phyloP scores from a whole-genome alignment of 1,140 invertebrate species.

The Zophobas morio region DNA sequence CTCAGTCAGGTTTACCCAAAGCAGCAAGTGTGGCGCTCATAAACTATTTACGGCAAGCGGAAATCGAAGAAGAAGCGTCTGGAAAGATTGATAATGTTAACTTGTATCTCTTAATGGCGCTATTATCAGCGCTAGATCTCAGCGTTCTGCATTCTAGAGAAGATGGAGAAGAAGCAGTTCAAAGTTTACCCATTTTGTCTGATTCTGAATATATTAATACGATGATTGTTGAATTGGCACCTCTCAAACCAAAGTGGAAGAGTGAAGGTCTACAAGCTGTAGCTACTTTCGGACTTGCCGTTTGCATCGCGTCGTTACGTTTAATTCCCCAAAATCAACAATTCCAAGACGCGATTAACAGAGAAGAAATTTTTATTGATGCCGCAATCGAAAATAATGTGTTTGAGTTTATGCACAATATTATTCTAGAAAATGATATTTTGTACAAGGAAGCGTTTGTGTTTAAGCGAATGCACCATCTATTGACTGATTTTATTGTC shows the following conservation, averaged over 20 bases:
- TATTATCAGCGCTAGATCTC: slow-evolving; percentile 89
- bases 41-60: slow-evolving; percentile 65
- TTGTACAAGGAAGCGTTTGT: slow-evolving; percentile 89
- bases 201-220: slow-evolving; percentile 77
- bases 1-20: slow-evolving; percentile 84
- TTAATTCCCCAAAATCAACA: slow-evolving; percentile 69
- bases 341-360: slow-evolving; percentile 71
- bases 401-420: slow-evolving; percentile 83
- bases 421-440: slow-evolving; percentile 79
- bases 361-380: slow-evolving; percentile 84
- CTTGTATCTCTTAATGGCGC: slow-evolving; percentile 84
- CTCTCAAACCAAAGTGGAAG: slow-evolving; percentile 73
- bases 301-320: slow-evolving; percentile 85
- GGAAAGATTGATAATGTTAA: slow-evolving; percentile 82
- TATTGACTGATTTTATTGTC: slow-evolving; percentile 94
- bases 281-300: slow-evolving; percentile 83
- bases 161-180: slow-evolving; percentile 78
- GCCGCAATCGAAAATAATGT: slow-evolving; percentile 85
- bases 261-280: slow-evolving; percentile 78
- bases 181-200: slow-evolving; percentile 80
- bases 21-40: slow-evolving; percentile 70
- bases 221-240: slow-evolving; percentile 71
- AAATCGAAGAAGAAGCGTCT: slow-evolving; percentile 70
- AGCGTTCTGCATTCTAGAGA: slow-evolving; percentile 80
- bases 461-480: slow-evolving; percentile 84